Conservation (phyloP, 2,113 vertebrate species). For the Notechis scutatus region DNA sequence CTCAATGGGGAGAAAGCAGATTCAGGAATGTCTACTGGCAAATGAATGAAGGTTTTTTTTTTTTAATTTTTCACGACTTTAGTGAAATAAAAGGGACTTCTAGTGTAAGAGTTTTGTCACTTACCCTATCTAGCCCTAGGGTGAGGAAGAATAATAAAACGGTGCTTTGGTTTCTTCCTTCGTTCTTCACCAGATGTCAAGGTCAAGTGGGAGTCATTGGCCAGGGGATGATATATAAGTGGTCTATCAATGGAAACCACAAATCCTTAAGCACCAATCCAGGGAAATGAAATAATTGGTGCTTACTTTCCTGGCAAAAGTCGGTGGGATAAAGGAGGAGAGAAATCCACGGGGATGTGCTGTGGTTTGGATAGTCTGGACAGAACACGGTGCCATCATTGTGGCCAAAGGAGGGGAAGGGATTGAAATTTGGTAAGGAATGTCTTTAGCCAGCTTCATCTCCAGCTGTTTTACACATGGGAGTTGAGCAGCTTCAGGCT, state of each 20-base stretch:
- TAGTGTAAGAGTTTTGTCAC: neutral
- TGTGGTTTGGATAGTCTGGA: neutral
- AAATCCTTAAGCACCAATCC: neutral
- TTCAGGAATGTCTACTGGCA: neutral
- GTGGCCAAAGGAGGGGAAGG: neutral
- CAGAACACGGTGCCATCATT: neutral
- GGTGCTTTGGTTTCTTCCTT: neutral
- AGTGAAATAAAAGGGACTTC: neutral
- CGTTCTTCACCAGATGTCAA: neutral
- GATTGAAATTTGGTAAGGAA: neutral
- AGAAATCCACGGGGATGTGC: neutral
- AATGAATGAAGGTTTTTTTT: neutral
- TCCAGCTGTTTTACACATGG: neutral
- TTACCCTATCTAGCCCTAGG: neutral
- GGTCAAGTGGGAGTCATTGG: neutral
- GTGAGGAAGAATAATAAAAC: neutral
- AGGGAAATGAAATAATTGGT: neutral
- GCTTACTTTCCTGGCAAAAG: neutral
- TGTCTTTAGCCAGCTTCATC: neutral
- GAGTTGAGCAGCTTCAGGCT: neutral
- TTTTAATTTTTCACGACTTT: neutral
- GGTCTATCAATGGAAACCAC: neutral
- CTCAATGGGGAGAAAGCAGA: neutral
- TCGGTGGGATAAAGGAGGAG: neutral
- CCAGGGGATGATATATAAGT: neutral